Evolutionary conservation across 2,113 vertebrate species (phyloP), one percentile per base, ranked within the genome.

Genomic region (Asarcornis scutulata): DNA sequence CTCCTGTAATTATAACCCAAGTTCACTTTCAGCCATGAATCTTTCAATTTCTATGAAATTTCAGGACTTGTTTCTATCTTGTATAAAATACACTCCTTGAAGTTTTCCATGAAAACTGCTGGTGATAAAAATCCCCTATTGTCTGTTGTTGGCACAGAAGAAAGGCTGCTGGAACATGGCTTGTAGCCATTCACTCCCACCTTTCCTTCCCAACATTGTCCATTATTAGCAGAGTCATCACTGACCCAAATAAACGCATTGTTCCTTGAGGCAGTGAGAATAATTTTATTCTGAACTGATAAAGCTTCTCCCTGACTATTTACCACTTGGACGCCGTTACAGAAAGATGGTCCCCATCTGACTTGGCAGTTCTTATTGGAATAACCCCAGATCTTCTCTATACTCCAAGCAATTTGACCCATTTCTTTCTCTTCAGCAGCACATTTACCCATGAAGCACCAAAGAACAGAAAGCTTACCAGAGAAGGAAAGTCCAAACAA

Each of bases 311-410:
- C 88, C 94, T 73, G 48, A 91, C 77, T 92, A 60, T 93, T 95
- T 91, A 58, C 26, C 0, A 0, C 69, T 95, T 97, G 93, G 94
- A 91, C 56, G 82, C 32, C 0, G 1, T 83, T 74, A 89, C 74
- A 94, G 63, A 87, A 97, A 91, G 84, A 95, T 95, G 84, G 89
- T 94, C 87, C 87, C 50, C 94, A 95, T 97, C 89, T 93, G 94
- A 89, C 87, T 95, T 95, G 94, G 94, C 94, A 77, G 74, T 14
- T 95, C 67, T 53, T 95, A 75, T 79, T 95, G 93, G 93, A 95
- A 92, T 38, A 91, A 81, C 20, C 62, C 75, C 94, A 95, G 77
- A 48, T 79, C 53, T 86, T 91, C 73, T 78, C 86, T 56, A 2
- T 31, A 29, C 32, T 95, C 77, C 44, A 31, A 77, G 50, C 0